Evolutionary conservation across 2,113 vertebrate genomes (phyloP).

Genomic region (Actenoides lindsayi): DNA sequence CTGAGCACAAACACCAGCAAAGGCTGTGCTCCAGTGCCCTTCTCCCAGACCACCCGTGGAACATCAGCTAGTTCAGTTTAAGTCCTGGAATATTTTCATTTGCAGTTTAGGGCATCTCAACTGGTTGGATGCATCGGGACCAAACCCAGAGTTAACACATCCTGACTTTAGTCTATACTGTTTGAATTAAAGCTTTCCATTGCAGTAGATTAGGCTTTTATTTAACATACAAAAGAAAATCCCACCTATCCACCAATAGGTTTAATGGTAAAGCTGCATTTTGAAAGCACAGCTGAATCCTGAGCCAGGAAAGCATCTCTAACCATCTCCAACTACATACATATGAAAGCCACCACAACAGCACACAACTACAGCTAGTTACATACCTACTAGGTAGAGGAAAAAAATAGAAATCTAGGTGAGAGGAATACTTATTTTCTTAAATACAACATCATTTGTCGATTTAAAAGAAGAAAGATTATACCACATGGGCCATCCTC

Average conservation of each 20-base stretch:
- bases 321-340: not conserved
- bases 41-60: not conserved
- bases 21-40: not conserved
- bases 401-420: not conserved
- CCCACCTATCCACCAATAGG: not conserved
- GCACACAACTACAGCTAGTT: not conserved
- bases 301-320: not conserved
- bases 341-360: not conserved
- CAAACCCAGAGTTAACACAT: not conserved
- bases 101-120: not conserved
- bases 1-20: not conserved
- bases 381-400: not conserved
- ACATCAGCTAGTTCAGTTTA: not conserved
- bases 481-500: not conserved
- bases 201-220: not conserved
- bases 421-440: not conserved
- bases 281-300: not conserved
- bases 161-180: not conserved
- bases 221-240: not conserved
- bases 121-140: not conserved
- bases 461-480: not conserved
- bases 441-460: not conserved
- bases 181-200: not conserved
- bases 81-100: not conserved
- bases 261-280: not conserved